phyloP scores from a whole-genome alignment of 2,797 vertebrate genomes.

The Prionace glauca region DNA sequence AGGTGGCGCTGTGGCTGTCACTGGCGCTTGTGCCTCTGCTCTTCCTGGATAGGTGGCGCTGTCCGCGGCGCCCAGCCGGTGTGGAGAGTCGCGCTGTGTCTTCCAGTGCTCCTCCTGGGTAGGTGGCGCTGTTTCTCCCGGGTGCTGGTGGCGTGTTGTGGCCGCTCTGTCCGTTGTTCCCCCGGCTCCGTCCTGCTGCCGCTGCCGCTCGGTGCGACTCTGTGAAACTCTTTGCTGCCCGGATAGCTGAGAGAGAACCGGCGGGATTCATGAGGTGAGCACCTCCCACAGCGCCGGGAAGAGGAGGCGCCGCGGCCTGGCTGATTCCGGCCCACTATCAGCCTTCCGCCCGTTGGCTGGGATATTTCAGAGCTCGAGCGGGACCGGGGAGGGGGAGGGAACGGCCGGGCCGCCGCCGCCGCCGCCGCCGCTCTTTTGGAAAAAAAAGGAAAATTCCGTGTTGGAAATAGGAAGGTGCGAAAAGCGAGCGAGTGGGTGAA shows the following conservation, averaged over 20 bases:
- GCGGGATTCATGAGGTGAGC: slow-evolving; percentile 28
- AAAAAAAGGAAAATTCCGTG: too few relatives aligned
- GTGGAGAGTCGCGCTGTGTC: neutral
- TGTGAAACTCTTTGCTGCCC: neutral
- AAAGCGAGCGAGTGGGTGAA: neutral
- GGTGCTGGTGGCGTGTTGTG: slow-evolving; percentile 1
- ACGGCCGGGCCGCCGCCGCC: neutral
- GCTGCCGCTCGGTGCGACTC: slow-evolving; percentile 7
- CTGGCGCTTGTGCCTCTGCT: neutral
- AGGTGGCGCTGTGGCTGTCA: neutral
- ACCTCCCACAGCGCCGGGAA: neutral
- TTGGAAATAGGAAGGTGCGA: neutral
- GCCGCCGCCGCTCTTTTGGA: too few relatives aligned
- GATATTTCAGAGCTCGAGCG: neutral
- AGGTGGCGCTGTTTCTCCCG: neutral
- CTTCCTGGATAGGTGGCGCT: neutral
- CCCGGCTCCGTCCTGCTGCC: slow-evolving; percentile 23
- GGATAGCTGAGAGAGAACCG: slow-evolving; percentile 6
- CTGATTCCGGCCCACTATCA: neutral
- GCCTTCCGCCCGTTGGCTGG: neutral
- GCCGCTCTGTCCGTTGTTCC: slow-evolving; percentile 36
- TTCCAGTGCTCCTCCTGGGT: neutral
- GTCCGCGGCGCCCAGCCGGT: too few relatives aligned
- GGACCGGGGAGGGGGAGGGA: too few relatives aligned
- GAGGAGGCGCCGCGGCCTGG: neutral